These are phyloP conservation scores for Cardiocondyla obscurior DNA, from an alignment of 1,140 invertebrate genomes.

Conservation along the genomic window DNA sequence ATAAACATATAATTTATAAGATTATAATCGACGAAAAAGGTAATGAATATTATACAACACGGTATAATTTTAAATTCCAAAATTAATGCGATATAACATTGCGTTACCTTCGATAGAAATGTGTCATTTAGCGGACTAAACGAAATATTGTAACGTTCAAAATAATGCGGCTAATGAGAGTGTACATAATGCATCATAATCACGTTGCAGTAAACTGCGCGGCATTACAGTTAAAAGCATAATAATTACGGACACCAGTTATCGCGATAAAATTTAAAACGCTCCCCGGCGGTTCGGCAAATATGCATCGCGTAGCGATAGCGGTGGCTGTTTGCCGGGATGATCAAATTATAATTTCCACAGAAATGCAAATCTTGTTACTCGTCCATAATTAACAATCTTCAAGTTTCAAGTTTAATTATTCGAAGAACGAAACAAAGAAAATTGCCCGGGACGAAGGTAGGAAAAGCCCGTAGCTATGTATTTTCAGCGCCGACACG, in stretches of 20 bases:
- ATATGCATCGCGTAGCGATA: not conserved
- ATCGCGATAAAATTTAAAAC: constrained; percentile 50
- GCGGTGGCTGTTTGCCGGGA: not conserved
- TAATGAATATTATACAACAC: not conserved
- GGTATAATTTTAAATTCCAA: not conserved
- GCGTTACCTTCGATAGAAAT: constrained; percentile 14
- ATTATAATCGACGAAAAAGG: not conserved
- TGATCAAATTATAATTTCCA: constrained; percentile 13
- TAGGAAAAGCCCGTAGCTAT: not conserved
- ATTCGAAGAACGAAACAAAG: not conserved
- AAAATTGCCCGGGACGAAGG: not conserved
- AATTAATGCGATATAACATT: not conserved
- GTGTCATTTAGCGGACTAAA: not conserved
- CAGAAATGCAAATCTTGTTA: not conserved
- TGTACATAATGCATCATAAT: constrained; percentile 43
- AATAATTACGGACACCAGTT: constrained; percentile 44
- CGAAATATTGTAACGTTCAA: constrained; percentile 6
- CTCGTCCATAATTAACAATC: constrained; percentile 11
- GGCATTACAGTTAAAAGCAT: constrained; percentile 42
- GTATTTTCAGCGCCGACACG: constrained; percentile 42
- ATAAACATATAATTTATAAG: not conserved
- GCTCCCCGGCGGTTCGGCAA: constrained; percentile 15
- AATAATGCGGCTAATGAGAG: constrained; percentile 43
- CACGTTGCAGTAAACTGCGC: constrained; percentile 32
- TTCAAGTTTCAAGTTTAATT: not conserved